phyloP scores from a whole-genome alignment of 2,888 invertebrate genomes.

The Athalia circularis region DNA sequence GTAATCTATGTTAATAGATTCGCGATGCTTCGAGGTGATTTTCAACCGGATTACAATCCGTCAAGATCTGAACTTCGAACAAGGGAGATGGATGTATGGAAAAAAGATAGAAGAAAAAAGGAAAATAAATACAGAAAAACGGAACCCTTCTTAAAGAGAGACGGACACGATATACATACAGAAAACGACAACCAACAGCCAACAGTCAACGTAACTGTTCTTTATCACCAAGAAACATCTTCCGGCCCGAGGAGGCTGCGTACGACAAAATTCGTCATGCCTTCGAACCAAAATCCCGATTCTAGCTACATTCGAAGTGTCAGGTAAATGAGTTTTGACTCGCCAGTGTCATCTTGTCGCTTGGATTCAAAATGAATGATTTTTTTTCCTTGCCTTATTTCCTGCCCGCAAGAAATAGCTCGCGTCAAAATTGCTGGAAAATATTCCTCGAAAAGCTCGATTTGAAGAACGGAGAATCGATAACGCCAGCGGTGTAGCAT shows the following conservation, averaged over 20 bases:
- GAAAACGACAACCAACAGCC: conserved; percentile 35
- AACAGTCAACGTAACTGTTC: conserved; percentile 43
- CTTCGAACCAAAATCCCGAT: conserved; percentile 5
- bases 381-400: no score
- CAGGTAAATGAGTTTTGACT: no score
- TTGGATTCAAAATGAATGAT: no score
- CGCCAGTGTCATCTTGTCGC: no score
- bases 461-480: no score
- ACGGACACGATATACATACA: conserved; percentile 7
- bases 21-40: conserved; percentile 40
- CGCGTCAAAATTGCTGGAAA: no score
- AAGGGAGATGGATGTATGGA: not conserved
- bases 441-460: no score
- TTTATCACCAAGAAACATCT: conserved; percentile 40
- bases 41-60: conserved; percentile 43
- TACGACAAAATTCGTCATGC: conserved; percentile 31
- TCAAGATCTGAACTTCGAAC: conserved; percentile 30
- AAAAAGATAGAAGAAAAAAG: not conserved
- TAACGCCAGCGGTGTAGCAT: no score
- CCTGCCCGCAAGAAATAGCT: no score
- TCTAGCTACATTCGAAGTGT: not conserved
- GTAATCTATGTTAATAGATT: conserved; percentile 43
- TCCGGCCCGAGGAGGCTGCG: conserved; percentile 26
- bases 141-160: not conserved
- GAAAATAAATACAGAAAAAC: not conserved